Conservation (phyloP, 1,140 invertebrate species). For the Ceratitis capitata region DNA sequence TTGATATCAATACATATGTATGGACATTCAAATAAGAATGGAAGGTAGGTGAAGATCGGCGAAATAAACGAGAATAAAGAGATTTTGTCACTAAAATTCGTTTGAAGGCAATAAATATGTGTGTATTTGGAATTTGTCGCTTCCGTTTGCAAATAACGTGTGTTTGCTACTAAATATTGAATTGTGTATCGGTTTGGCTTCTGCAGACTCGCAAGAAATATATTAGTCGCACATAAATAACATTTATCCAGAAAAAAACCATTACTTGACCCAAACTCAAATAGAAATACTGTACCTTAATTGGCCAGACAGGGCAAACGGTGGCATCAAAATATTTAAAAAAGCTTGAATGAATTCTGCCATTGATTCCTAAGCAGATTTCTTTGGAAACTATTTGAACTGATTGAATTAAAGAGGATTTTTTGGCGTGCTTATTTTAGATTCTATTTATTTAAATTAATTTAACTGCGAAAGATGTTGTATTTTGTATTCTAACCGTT, state of each 20-base stretch:
- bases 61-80: not conserved
- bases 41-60: not conserved
- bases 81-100: not conserved
- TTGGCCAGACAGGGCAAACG: not conserved
- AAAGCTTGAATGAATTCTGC: not conserved
- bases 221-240: conserved; percentile 12
- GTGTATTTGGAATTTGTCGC: conserved; percentile 19
- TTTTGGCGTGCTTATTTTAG: no score
- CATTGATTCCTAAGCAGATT: not conserved
- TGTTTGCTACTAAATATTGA: not conserved
- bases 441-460: no score
- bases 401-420: not conserved
- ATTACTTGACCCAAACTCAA: not conserved
- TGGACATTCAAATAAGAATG: no score
- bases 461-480: no score
- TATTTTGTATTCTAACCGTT: no score
- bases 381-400: not conserved
- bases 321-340: not conserved
- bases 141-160: conserved; percentile 2
- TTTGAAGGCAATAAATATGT: not conserved
- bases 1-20: no score
- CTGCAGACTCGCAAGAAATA: not conserved
- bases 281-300: not conserved
- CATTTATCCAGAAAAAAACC: not conserved
- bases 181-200: not conserved